These are phyloP conservation scores for Anguilla pacifica DNA, from an alignment of 2,797 vertebrate genomes.

Conservation along the genomic window DNA sequence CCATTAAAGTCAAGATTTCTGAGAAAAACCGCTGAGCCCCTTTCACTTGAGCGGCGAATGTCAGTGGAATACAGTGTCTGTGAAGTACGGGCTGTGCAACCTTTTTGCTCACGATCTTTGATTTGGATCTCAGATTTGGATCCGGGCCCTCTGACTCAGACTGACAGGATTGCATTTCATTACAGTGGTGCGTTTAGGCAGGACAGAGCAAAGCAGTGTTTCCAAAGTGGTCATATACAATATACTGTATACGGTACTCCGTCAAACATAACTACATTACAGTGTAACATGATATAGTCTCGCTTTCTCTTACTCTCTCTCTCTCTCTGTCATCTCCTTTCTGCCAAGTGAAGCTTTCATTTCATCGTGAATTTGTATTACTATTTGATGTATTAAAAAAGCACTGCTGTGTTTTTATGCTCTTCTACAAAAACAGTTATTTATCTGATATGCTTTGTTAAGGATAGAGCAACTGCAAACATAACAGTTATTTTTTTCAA, in stretches of 20 bases:
- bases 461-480: not conserved
- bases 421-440: not conserved
- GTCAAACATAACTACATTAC: not conserved
- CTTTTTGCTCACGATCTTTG: not conserved
- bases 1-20: conserved; percentile 28
- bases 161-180: not conserved
- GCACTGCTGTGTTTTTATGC: not conserved
- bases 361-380: not conserved
- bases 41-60: not conserved
- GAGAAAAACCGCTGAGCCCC: not conserved
- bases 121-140: not conserved
- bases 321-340: not conserved
- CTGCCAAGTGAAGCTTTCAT: not conserved
- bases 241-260: not conserved
- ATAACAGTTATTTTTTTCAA: not conserved
- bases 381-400: not conserved
- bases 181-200: not conserved
- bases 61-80: not conserved
- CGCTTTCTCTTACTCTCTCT: not conserved
- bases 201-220: not conserved
- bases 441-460: not conserved
- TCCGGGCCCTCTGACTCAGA: not conserved
- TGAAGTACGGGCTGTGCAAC: not conserved
- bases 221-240: not conserved
- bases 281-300: not conserved